phyloP scores from a whole-genome alignment of 2,888 invertebrate species.

The Ormyrus rosae region DNA sequence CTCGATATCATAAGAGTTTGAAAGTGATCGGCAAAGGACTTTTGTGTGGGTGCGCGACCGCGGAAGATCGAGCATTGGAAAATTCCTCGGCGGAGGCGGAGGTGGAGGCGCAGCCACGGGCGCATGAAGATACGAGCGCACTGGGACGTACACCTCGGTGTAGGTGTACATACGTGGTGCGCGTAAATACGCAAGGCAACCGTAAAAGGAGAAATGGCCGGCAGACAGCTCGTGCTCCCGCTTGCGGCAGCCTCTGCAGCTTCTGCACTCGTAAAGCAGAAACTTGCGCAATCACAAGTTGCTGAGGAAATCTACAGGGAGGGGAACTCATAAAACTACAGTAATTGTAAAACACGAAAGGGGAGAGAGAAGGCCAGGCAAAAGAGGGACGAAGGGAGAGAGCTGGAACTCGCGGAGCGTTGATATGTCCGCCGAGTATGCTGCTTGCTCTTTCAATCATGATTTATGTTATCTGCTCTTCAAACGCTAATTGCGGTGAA shows the following conservation, averaged over 20 bases:
- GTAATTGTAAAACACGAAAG: constrained; percentile 72
- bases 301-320: constrained; percentile 66
- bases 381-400: constrained; percentile 39
- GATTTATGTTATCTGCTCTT: constrained; percentile 23
- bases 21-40: constrained; percentile 8
- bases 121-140: constrained; percentile 6
- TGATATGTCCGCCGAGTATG: constrained; percentile 10
- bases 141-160: neutral
- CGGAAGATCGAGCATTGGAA: neutral
- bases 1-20: constrained; percentile 21
- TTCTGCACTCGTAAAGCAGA: constrained; percentile 70
- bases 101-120: neutral
- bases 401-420: neutral
- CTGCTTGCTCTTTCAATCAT: constrained; percentile 24
- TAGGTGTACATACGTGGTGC: neutral
- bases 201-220: constrained; percentile 65
- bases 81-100: neutral
- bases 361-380: constrained; percentile 8
- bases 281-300: constrained; percentile 74
- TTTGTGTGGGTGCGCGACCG: neutral
- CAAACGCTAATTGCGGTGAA: constrained; percentile 26
- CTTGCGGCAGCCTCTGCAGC: neutral
- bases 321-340: constrained; percentile 72
- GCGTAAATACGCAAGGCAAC: constrained; percentile 39
- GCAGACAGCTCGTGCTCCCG: constrained; percentile 62